Base-by-base conservation (phyloP, 64 coral and sea anemone genomes). In the Anthopleura sola region DNA sequence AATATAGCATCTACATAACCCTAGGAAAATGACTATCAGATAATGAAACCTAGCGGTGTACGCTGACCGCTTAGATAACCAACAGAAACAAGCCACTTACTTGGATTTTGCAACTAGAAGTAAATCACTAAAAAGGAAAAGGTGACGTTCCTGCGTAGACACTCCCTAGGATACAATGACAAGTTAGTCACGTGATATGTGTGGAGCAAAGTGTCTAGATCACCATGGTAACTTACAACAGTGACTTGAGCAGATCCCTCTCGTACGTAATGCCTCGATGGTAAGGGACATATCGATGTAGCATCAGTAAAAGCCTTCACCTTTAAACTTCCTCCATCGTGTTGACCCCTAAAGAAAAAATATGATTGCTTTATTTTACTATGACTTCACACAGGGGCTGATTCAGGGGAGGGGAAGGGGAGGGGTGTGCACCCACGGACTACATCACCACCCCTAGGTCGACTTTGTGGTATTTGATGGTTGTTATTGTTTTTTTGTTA, bases 41-140 rank as follows among this genome's bases (percentile, higher is more conserved):
- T 44, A 44, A 44, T 44, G 40, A 44, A 44, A 44, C 40, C 40
- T 44, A 44, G 40, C 40, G n/a, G n/a, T n/a, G n/a, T n/a, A n/a
- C n/a, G n/a, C n/a, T n/a, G n/a, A n/a, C 40, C 40, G 9, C 4
- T 44, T 6, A 44, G 40, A 44, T 8, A 44, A 48, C 11, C 46
- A 17, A 53, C 50, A 17, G 50, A 15, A 53, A 53, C 50, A 15
- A 53, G 50, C 6, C 14, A 83, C 93, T 89, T 68, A 95, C 93
- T 91, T 95, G 47, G 90, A 39, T 75, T 95, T 95, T 48, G 93
- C 93, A 24, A 95, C 78, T 15, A 96, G 75, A 31, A 96, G 83
- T 88, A 95, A 75, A 78, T 95, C 84, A 48, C 90, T 92, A 24
- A 96, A 89, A 3, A 96, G 69, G 50, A 92, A 92, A 8, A 96